Base-by-base conservation (phyloP, 1,140 invertebrate species). In the Eriocheir sinensis region DNA sequence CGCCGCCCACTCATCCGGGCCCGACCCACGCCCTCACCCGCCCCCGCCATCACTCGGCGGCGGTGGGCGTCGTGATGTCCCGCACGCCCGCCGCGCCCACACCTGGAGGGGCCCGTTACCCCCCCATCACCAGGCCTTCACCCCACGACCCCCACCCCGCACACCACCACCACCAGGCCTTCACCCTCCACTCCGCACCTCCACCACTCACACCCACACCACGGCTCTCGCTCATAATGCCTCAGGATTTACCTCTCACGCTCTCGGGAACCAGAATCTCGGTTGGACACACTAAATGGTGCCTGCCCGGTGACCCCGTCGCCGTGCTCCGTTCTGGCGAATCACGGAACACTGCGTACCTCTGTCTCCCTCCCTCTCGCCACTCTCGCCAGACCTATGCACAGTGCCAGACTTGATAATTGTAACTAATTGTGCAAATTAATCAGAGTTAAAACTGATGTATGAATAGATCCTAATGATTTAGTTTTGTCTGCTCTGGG, bases 61-160 rank as follows among this genome's bases (percentile, higher is more conserved):
- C 60, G 60, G 60, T 72, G 60, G 60, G 60, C 60, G 60, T 72
- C 60, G 60, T 72, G 60, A 72, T 72, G 60, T n/a, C 60, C 60
- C n/a, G 60, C 60, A 72, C 60, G 60, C 60, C 60, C 60, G 60
- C 60, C 60, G 60, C 60, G 27, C 60, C 60, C n/a, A 72, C 17
- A n/a, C 60, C 60, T 72, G 60, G 21, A 12, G 60, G 60, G 60
- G 2, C 60, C 8, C 60, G 4, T 21, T 72, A 72, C 21, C 60
- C n/a, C 60, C 27, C 83, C 81, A 81, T 21, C 80, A 83, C 80
- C 27, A 53, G 48, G 48, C 48, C 21, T 9, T 53, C 48, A 12
- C 48, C 12, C 21, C 12, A 9, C 12, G n/a, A 21, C 48, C 48
- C 48, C 4, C 21, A 60, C 53, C n/a, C n/a, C n/a, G 9, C 53